Evolutionary conservation across 1,140 invertebrate genomes (phyloP).

Genomic region (Thaumatotibia leucotreta): DNA sequence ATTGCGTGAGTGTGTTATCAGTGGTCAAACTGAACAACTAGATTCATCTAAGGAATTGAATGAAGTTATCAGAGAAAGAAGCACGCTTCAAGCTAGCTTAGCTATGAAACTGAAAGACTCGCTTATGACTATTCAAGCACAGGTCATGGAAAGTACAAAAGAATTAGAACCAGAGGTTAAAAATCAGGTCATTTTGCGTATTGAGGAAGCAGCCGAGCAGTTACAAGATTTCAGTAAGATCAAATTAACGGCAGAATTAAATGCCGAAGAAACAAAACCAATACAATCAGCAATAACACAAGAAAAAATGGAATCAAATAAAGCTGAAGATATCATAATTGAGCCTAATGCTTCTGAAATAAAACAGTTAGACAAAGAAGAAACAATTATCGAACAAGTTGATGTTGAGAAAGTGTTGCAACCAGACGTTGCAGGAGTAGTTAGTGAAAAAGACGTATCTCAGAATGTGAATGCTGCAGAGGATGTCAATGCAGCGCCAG

Average conservation of each 20-base stretch:
- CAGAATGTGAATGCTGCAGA: background rate
- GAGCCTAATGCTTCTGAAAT: background rate
- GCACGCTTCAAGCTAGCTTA: slow-evolving; percentile 28
- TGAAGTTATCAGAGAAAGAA: slow-evolving; percentile 18
- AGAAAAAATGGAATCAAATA: no score
- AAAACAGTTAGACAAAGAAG: background rate
- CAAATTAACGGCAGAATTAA: background rate
- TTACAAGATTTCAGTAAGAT: slow-evolving; percentile 32
- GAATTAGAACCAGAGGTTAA: slow-evolving; percentile 30
- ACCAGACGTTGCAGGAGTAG: no score
- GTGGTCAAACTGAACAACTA: slow-evolving; percentile 19
- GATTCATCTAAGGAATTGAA: slow-evolving; percentile 8
- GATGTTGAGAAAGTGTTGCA: background rate
- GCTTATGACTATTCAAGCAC: slow-evolving; percentile 36
- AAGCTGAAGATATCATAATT: background rate
- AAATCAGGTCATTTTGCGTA: slow-evolving; percentile 28
- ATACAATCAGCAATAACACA: no score
- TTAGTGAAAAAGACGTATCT: background rate
- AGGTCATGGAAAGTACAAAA: slow-evolving; percentile 32
- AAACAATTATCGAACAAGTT: background rate
- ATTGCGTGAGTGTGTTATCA: slow-evolving; percentile 36
- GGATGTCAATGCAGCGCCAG: background rate
- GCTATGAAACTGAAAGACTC: slow-evolving; percentile 41
- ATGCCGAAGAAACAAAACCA: background rate
- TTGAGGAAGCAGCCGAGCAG: slow-evolving; percentile 32